Percentiles rank a stretch among this genome's conserved stretches.
Evolutionary conservation across 1,140 invertebrate genomes (phyloP).

Genomic region (Bradysia coprophila): DNA sequence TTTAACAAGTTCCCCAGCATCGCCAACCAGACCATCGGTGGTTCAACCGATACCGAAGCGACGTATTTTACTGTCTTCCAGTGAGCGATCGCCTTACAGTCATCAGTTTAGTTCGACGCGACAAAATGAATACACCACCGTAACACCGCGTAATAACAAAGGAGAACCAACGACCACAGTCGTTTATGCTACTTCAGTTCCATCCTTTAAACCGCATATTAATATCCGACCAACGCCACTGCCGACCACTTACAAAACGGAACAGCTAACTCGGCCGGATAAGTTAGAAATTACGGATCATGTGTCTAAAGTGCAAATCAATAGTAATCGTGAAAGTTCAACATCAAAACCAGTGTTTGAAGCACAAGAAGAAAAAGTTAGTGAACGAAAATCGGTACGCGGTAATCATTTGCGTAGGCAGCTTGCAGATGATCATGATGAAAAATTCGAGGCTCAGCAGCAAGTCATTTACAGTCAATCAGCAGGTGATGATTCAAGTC

Average conservation of each 20-base stretch:
- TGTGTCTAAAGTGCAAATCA: slow-evolving; percentile 1
- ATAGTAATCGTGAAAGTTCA: slow-evolving; percentile 15
- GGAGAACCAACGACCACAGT: slow-evolving; percentile 6
- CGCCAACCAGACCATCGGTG: slow-evolving; percentile 30
- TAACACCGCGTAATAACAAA: background rate
- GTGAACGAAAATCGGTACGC: slow-evolving; percentile 11
- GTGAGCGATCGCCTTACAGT: slow-evolving; percentile 19
- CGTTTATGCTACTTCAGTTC: slow-evolving; percentile 12
- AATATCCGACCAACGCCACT: background rate
- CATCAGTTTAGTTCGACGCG: slow-evolving; percentile 14
- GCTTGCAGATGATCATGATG: slow-evolving; percentile 26
- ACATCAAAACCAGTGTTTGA: slow-evolving; percentile 30
- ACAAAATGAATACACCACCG: background rate
- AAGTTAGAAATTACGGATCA: slow-evolving; percentile 4
- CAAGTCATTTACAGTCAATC: slow-evolving; percentile 24
- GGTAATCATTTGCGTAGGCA: slow-evolving; percentile 36
- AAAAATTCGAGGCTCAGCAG: slow-evolving; percentile 25
- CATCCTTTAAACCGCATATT: slow-evolving; percentile 5
- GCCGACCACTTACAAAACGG: background rate
- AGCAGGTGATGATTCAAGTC: slow-evolving; percentile 36
- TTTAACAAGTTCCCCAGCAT: slow-evolving; percentile 21
- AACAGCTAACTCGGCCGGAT: background rate
- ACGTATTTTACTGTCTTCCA: slow-evolving; percentile 21
- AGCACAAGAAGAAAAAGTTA: slow-evolving; percentile 24
- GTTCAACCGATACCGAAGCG: slow-evolving; percentile 39